Evolutionary conservation across 1,140 invertebrate species (phyloP), one percentile per base, ranked within the genome.

Genomic region (Papilio helenus): DNA sequence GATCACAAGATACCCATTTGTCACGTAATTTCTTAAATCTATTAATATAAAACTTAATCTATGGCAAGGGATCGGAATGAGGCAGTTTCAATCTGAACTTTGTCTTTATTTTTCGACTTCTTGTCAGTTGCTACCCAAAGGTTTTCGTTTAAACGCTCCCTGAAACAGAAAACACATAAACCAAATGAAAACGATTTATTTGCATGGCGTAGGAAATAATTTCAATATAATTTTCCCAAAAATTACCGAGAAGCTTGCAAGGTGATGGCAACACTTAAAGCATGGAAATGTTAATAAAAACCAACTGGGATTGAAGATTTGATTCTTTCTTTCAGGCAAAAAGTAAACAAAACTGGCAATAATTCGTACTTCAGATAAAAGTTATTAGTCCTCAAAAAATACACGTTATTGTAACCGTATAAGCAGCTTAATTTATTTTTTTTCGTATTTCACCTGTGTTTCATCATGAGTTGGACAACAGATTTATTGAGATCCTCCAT

Each of bases 401-500:
- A 34, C 44, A 46, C 14, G 14, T 46, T 12, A 1, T 46, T 14
- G 44, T 42, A 42, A 42, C 44, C 12, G 44, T 8, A 55, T 8
- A 20, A 4, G 8, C 4, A n/a, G n/a, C n/a, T n/a, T n/a, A n/a
- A n/a, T 3, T 9, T 20, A 9, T 9, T 55, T 20, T 5, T n/a
- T 55, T n/a, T 8, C 8, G 18, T n/a, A 8, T 72, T 76, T 86
- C 76, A 91, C 91, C 85, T 84, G 44, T 87, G 55, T 42, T 72
- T 84, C 16, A 71, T 81, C n/a, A 92, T 78, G 3, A 95, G 86
- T 9, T 81, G 61, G 1, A 86, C 39, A 3, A 83, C 77, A 2
- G 83, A 73, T 80, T 95, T 94, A 44, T 93, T 89, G 3, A 85
- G 79, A 71, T 94, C 90, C 1, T 89, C 86, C 83, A 95, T 90